phyloP scores from a whole-genome alignment of 2,888 invertebrate species.

The Empis livida region DNA sequence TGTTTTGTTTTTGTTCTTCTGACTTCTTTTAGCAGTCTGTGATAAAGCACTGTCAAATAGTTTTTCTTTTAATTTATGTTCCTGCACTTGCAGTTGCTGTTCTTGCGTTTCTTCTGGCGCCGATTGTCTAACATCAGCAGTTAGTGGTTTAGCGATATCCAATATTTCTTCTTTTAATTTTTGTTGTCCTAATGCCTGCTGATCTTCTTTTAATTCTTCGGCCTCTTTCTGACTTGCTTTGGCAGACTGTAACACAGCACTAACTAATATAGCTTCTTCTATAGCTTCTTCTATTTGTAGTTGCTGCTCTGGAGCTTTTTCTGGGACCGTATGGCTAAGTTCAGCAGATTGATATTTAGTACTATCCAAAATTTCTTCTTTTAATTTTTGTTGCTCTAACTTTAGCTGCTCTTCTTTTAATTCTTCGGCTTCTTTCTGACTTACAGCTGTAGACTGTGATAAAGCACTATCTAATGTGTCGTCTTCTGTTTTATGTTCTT shows the following conservation, averaged over 20 bases:
- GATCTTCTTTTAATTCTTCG: not conserved
- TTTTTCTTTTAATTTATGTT: not conserved
- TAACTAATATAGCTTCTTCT: not conserved
- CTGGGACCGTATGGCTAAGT: not conserved
- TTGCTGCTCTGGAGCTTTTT: not conserved
- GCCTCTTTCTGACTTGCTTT: conserved; percentile 4
- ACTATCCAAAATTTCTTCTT: conserved; percentile 2
- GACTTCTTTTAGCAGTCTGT: not conserved
- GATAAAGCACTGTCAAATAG: not conserved
- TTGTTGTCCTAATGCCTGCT: too few species aligned
- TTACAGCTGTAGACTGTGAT: conserved; percentile 1
- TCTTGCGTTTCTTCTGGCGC: too few species aligned
- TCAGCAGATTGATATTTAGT: not conserved
- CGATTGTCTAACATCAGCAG: too few species aligned
- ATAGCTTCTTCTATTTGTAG: conserved; percentile 1
- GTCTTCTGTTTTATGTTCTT: conserved; percentile 4
- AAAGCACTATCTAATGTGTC: not conserved
- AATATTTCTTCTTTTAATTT: too few species aligned
- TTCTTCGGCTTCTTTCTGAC: conserved; percentile 4
- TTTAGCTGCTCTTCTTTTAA: conserved; percentile 2
- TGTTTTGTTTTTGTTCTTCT: not conserved
- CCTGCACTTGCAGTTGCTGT: conserved; percentile 1
- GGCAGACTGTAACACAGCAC: not conserved
- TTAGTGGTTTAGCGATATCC: too few species aligned
- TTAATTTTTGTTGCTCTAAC: conserved; percentile 16